Evolutionary conservation across 2,888 invertebrate species (phyloP), one percentile per base, ranked within the genome.

Genomic region (Hartigia nigra): DNA sequence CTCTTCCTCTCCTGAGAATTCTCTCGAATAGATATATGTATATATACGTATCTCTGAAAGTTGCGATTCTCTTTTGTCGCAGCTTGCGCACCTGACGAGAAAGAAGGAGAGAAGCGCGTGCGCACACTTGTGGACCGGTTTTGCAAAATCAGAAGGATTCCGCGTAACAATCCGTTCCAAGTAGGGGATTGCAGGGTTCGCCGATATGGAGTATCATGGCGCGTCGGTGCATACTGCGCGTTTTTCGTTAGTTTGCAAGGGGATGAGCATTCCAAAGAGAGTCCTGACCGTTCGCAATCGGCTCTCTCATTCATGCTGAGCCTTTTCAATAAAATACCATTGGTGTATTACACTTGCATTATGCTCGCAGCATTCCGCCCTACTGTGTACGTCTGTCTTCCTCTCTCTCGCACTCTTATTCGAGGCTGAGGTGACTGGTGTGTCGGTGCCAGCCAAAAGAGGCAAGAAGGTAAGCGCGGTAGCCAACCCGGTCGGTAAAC

Each of bases 401-500:
- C 23, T 23, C 23, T 55, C 55, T 31, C 35, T 76, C 14, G 14
- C 12, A 1, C 35, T 34, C 35, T 11, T 76, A n/a, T 31, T 34
- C n/a, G 69, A 23, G 32, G 31, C 14, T 23, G 55, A 23, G 23
- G 55, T 14, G 23, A 55, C 23, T 23, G 23, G 55, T 23, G 55
- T 9, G 55, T 77, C 55, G 23, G 34, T 23, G 35, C 69, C 74
- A 55, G 31, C 75, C 31, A 72, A 74, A 74, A 39, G 77, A 39
- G 74, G 55, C 36, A 34, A 72, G 72, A 34, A 34, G 72, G 34
- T 31, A 72, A 72, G 34, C 72, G 31, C 72, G 72, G 72, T 72
- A 72, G 72, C 72, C 72, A 9, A 31, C 34, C 34, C 72, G 72
- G 34, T 72, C 72, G 74, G 74, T 75, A 55, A 77, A 74, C 77